phyloP scores from a whole-genome alignment of 1,140 invertebrate genomes.

The Cryptotermes secundus region DNA sequence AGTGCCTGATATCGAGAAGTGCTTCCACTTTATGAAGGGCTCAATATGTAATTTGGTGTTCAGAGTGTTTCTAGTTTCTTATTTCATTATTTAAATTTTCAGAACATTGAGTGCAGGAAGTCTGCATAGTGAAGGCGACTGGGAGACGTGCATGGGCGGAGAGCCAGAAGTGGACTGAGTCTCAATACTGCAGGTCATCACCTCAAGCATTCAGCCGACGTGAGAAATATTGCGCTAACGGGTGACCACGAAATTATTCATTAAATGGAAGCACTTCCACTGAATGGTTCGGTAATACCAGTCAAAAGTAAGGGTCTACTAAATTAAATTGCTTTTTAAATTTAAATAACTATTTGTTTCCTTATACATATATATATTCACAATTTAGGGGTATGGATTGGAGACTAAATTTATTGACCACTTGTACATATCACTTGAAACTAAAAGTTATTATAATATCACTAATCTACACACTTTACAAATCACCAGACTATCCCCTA shows the following conservation, averaged over 20 bases:
- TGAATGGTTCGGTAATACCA: too few relatives aligned
- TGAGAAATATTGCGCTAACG: background rate
- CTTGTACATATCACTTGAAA: too few relatives aligned
- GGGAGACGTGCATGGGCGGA: background rate
- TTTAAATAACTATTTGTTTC: too few relatives aligned
- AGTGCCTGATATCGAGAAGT: background rate
- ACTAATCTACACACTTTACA: too few relatives aligned
- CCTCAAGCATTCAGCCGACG: background rate
- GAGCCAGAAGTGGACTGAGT: background rate
- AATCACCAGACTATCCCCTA: too few relatives aligned
- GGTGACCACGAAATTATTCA: background rate
- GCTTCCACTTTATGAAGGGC: background rate
- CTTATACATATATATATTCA: too few relatives aligned
- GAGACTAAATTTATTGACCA: too few relatives aligned
- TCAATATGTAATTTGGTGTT: background rate
- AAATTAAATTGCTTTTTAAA: too few relatives aligned
- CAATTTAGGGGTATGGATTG: too few relatives aligned
- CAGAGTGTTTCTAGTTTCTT: background rate
- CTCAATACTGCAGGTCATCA: background rate
- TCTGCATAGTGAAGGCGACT: background rate
- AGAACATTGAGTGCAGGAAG: background rate
- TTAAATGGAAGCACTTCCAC: too few relatives aligned
- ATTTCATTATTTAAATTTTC: background rate
- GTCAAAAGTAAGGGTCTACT: too few relatives aligned
- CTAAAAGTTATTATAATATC: too few relatives aligned